Conservation (phyloP, 2,113 vertebrate genomes). For the Cottus gobio region DNA sequence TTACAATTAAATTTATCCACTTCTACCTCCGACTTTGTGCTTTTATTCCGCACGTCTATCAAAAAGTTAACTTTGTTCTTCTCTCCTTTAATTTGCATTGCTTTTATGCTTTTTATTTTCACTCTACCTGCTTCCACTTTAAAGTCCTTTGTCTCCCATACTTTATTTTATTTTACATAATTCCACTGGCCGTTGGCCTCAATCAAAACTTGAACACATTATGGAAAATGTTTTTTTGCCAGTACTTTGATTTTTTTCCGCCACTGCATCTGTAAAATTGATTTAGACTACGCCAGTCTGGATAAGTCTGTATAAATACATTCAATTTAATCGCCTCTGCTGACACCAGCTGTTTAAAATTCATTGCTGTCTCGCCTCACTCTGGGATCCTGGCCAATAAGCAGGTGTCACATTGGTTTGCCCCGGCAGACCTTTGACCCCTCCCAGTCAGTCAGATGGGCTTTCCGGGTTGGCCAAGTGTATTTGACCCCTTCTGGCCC, state of each 20-base stretch:
- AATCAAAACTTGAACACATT: not conserved
- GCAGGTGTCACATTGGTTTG: conserved; percentile 56
- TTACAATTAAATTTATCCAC: conserved; percentile 39
- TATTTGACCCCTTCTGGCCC: conserved; percentile 62
- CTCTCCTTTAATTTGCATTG: conserved; percentile 1
- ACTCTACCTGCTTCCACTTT: not conserved
- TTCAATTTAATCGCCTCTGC: conserved; percentile 3
- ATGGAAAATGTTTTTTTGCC: not conserved
- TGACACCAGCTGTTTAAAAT: conserved; percentile 7
- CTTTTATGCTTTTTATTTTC: conserved; percentile 23
- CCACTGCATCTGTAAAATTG: not conserved
- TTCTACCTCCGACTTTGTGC: conserved; percentile 18
- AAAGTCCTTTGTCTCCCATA: not conserved
- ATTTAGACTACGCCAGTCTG: not conserved
- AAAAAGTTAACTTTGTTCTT: not conserved
- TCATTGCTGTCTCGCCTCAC: conserved; percentile 35
- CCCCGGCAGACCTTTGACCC: conserved; percentile 32
- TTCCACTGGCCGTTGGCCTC: not conserved
- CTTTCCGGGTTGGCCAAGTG: conserved; percentile 33
- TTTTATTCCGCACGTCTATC: conserved; percentile 18
- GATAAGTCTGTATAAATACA: not conserved
- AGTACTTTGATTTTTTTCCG: not conserved
- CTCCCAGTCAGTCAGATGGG: conserved; percentile 41
- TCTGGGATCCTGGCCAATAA: conserved; percentile 32
- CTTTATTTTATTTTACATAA: not conserved